Percentiles rank a stretch among this genome's conserved stretches.
These are phyloP conservation scores for Tragelaphus oryx DNA, from an alignment of 2,797 vertebrate species.

Conservation along the genomic window DNA sequence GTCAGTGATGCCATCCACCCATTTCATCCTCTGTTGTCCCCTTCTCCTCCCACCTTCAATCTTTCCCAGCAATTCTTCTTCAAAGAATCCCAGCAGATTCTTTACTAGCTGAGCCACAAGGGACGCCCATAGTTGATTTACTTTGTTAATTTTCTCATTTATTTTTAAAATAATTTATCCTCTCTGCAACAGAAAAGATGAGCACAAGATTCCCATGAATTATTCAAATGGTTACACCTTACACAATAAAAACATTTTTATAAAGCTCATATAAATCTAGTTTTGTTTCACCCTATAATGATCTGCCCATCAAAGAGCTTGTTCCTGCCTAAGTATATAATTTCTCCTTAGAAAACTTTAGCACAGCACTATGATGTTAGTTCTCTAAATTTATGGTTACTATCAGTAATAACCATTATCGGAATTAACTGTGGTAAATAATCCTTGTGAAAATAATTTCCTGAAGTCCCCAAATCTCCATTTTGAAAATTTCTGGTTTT, in stretches of 20 bases:
- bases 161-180: background rate
- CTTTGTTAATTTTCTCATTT: background rate
- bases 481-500: background rate
- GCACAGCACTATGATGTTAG: background rate
- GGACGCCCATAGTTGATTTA: background rate
- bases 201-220: background rate
- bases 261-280: background rate
- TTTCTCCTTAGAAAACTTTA: background rate
- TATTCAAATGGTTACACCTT: background rate
- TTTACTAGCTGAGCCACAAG: background rate
- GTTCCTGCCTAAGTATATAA: background rate
- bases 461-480: background rate
- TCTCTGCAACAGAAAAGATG: background rate
- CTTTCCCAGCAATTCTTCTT: background rate
- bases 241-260: background rate
- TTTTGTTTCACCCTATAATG: background rate
- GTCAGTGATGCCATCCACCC: background rate
- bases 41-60: background rate
- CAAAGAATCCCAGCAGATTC: background rate
- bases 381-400: background rate
- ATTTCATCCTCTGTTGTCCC: background rate
- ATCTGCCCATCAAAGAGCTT: background rate
- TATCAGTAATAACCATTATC: background rate
- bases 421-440: background rate
- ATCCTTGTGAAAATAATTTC: background rate